Percentiles rank a stretch among this genome's conserved stretches.
Evolutionary conservation across 1,140 invertebrate species (phyloP).

Genomic region (Pogonognathellus flavescens): DNA sequence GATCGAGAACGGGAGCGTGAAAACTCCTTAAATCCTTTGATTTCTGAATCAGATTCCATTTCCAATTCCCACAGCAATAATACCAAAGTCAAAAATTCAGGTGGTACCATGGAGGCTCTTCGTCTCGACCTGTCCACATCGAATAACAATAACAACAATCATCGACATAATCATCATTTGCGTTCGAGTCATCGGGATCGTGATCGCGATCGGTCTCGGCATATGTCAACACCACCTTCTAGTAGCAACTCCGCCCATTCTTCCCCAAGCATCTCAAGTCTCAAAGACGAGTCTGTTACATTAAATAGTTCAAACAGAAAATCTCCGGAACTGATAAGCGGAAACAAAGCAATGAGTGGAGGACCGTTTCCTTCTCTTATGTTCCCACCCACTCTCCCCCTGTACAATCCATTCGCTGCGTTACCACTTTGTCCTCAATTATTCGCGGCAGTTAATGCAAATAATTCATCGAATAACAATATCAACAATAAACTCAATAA

Average conservation of each 20-base stretch:
- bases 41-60: background rate
- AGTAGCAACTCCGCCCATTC: conserved; percentile 59
- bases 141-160: conserved; percentile 47
- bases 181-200: conserved; percentile 13
- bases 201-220: background rate
- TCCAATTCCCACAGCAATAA: conserved; percentile 27
- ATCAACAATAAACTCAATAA: conserved; percentile 26
- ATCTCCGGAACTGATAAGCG: conserved; percentile 27
- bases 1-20: conserved; percentile 24
- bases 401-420: conserved; percentile 66
- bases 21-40: background rate
- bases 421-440: conserved; percentile 62
- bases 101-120: conserved; percentile 54
- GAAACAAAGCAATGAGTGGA: conserved; percentile 40
- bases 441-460: conserved; percentile 53
- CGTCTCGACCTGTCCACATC: conserved; percentile 49
- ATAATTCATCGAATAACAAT: conserved; percentile 23
- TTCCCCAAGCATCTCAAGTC: conserved; percentile 46
- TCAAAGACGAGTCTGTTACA: conserved; percentile 47
- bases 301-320: conserved; percentile 50
- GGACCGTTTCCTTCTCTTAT: conserved; percentile 52
- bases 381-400: conserved; percentile 52
- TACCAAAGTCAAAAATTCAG: conserved; percentile 35
- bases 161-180: conserved; percentile 36
- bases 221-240: conserved; percentile 50